Conservation (phyloP, 2,888 invertebrate species). For the Meiosimyza decipiens region DNA sequence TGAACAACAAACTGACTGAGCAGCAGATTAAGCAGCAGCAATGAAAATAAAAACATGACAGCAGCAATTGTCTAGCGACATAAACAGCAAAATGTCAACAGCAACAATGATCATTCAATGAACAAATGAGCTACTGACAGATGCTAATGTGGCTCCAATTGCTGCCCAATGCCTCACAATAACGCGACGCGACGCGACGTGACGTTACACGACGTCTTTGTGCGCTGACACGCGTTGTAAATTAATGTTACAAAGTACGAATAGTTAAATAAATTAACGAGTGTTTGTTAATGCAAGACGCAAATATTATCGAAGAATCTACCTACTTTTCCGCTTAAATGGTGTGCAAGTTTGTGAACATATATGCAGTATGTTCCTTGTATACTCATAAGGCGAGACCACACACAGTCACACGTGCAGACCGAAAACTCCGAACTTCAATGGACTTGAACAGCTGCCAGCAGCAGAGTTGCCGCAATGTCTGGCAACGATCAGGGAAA, state of each 20-base stretch:
- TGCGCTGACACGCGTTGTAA: constrained; percentile 29
- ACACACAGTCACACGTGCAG: constrained; percentile 24
- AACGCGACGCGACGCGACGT: neutral
- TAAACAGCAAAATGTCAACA: constrained; percentile 8
- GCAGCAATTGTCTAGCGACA: constrained; percentile 1
- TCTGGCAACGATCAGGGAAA: constrained; percentile 18
- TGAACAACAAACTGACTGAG: neutral
- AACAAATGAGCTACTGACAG: constrained; percentile 2
- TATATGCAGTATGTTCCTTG: no score
- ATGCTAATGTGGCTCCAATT: neutral
- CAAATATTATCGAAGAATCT: constrained; percentile 14
- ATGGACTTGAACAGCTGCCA: constrained; percentile 12
- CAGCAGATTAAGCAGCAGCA: neutral
- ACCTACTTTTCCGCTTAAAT: neutral
- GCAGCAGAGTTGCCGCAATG: constrained; percentile 27
- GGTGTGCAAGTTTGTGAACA: neutral
- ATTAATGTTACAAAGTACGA: neutral
- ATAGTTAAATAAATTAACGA: constrained; percentile 23
- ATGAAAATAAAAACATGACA: neutral
- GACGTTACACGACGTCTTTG: neutral
- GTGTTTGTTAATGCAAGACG: constrained; percentile 29
- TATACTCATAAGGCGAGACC: no score
- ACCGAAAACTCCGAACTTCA: neutral
- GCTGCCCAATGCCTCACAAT: neutral
- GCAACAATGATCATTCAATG: constrained; percentile 12